Base-by-base conservation (phyloP, 2,797 vertebrate species). In the Sebastes steindachneri region DNA sequence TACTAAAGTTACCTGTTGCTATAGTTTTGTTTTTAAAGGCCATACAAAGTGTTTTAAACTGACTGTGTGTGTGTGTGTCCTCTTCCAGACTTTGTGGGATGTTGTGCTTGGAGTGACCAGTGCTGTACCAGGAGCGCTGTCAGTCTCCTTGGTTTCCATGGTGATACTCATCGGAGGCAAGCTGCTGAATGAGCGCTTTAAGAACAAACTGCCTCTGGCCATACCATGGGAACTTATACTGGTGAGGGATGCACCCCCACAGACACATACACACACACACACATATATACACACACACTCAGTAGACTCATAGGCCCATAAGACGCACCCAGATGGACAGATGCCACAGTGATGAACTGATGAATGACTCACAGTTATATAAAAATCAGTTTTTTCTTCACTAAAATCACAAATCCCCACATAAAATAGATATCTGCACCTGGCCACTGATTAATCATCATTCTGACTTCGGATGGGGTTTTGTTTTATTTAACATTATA, bases 151-250 rank as follows among this genome's bases (percentile, higher is more conserved):
- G 25, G 84, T 96, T 7, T 97, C 97, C 88, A 92, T 97, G 82
- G 89, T 93, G 86, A 92, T 96, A 2, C 88, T 98, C 73, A 84
- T 97, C 23, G 93, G 93, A 85, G 97, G 97, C 74, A 98, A 97
- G 86, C 92, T 97, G 88, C 93, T 98, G 86, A 98, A 98, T 88
- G 86, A 95, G 72, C 92, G 91, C 17, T 97, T 96, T 88, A 97
- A 97, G 89, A 94, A 95, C 84, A 93, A 96, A 88, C 88, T 98
- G 45, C 96, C 96, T 12, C 94, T 97, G 25, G 94, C 95, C 65
- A 95, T 98, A 92, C 97, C 96, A 28, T 96, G 97, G 96, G 97
- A 98, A 92, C 96, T 97, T 70, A 93, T 98, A 90, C 92, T 97
- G 95, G 97, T 98, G 93, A 87, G 69, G 4, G 19, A 77, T 26